Evolutionary conservation across 2,888 invertebrate genomes (phyloP), one percentile per base, ranked within the genome.

Genomic region (Mactromeris polynyma): DNA sequence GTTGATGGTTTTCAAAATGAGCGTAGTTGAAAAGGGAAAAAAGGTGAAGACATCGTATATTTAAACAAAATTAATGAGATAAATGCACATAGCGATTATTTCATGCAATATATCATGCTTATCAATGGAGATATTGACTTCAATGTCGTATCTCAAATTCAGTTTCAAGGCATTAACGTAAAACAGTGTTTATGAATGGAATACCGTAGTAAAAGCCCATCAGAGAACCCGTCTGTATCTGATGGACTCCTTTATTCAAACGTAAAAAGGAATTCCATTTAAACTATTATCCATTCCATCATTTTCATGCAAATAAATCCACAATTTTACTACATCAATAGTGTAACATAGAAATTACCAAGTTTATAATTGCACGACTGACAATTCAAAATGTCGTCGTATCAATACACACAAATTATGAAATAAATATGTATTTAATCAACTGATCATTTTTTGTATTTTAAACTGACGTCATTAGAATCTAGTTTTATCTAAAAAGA

Each of bases 61-160:
- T 40, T 42, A 83, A 83, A 26, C 26, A 77, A 42, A 77, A 83
- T 83, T 42, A 46, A 83, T 73, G 83, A 26, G 83, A n/a, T 26
- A 19, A 31, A 14, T 69, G 83, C 83, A 73, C 40, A 46, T 69
- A 17, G n/a, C 3, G 73, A 46, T 69, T 69, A 69, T 46, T 26
- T n/a, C 31, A 31, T 21, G 46, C 51, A 42, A 73, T 83, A 83
- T 83, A 83, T 83, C 83, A 83, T 9, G 40, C 33, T 83, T 83
- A 83, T 83, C 83, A 83, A 73, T 83, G 40, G 26, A 19, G 26
- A 46, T 73, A 77, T 42, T 83, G 82, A 83, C 73, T 73, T 83
- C 40, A 33, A 73, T 9, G 33, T 73, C 73, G 36, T 73, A 73
- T 73, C 36, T 73, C 26, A 33, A 73, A 69, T n/a, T 69, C n/a